These are phyloP conservation scores for Synaphobranchus kaupii DNA, from an alignment of 2,797 vertebrate genomes.

Conservation along the genomic window DNA sequence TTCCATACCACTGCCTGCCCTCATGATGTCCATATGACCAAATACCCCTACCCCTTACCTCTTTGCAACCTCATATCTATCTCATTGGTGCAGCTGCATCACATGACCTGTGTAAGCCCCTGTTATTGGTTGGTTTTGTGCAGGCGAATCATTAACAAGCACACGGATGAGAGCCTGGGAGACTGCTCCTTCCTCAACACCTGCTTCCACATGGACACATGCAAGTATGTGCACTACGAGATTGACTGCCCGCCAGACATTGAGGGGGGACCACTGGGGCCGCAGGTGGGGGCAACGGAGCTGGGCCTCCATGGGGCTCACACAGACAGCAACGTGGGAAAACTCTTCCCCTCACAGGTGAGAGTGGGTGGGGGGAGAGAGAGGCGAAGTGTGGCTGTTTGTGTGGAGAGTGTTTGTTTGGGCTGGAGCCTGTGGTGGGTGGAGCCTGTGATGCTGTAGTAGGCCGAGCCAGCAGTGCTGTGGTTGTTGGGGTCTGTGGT, in stretches of 20 bases:
- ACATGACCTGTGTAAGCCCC: background rate
- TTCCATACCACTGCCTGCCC: no score
- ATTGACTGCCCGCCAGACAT: constrained; percentile 85
- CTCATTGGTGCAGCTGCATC: background rate
- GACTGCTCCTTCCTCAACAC: constrained; percentile 97
- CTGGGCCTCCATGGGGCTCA: constrained; percentile 76
- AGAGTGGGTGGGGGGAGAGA: constrained; percentile 40
- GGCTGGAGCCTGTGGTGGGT: no score
- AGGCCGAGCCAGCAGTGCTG: no score
- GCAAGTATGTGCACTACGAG: constrained; percentile 95
- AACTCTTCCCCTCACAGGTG: constrained; percentile 91
- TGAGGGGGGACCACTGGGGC: constrained; percentile 69
- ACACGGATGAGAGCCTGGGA: constrained; percentile 91
- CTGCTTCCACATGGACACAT: constrained; percentile 96
- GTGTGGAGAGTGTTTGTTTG: background rate
- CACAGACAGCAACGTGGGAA: constrained; percentile 81
- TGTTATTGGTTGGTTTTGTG: background rate
- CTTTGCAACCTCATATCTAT: background rate
- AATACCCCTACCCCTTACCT: no score
- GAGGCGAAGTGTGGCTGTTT: background rate
- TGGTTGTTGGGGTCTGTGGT: no score
- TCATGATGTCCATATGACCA: no score
- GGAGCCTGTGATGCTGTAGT: background rate
- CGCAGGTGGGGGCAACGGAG: constrained; percentile 69
- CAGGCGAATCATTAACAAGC: constrained; percentile 93